Base-by-base conservation (phyloP, 2,888 invertebrate species). In the Cheilosia pagana region DNA sequence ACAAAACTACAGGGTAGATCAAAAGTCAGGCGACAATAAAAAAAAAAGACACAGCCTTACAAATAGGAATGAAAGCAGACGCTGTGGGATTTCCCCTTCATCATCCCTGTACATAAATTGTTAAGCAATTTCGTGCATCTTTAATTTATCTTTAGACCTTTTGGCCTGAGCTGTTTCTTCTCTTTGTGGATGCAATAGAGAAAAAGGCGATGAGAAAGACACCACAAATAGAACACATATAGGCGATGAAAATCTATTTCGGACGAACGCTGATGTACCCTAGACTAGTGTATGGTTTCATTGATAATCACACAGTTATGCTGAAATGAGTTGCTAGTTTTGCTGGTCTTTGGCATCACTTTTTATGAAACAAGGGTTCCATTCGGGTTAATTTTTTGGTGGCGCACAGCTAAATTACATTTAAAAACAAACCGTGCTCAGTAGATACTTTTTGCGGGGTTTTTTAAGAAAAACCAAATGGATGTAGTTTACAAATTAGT, bases 61-160 rank as follows among this genome's bases (percentile, higher is more conserved):
- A 23, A 5, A 65, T 35, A 60, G 25, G 59, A 68, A 79, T 43
- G 35, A 14, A 60, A 50, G 8, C 45, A 65, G 41, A 39, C 21
- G 25, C 35, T 4, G n/a, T 67, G 65, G 70, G 50, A 81, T 67
- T 60, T 65, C 59, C 65, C 25, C 53, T 62, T 62, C 65, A 62
- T 55, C 65, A 43, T 78, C 53, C 41, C 31, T 41, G n/a, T n/a
- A 19, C 41, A 16, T 12, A 52, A 25, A 35, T 68, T 23, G 74
- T 75, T 75, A 39, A 63, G 52, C 39, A 71, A 65, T 65, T 35
- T 65, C 52, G 52, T 63, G 59, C 35, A 65, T 79, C 59, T 60
- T 71, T 60, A 60, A 72, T 77, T 78, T 63, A 16, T 63, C 8
- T 63, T 25, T 19, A 72, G 67, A 82, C 67, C 78, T 79, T 78